These are phyloP conservation scores for Saccopteryx bilineata DNA, from an alignment of 2,113 vertebrate genomes.

Conservation along the genomic window DNA sequence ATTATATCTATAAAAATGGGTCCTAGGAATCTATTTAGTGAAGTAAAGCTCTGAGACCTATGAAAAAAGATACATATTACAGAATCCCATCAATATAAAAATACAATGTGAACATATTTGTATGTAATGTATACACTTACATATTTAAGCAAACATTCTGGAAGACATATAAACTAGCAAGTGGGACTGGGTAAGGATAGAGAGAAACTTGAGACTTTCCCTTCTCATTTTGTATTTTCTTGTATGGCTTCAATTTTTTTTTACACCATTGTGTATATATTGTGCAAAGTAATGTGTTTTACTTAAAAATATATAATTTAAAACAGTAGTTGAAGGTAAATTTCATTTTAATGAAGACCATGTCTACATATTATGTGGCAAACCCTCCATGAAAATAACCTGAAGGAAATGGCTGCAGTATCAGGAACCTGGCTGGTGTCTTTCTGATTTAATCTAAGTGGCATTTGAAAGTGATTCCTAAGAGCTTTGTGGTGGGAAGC, in stretches of 20 bases:
- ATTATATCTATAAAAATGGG: neutral
- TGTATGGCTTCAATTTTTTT: neutral
- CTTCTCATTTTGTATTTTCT: neutral
- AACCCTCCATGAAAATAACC: neutral
- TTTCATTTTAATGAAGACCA: constrained; percentile 59
- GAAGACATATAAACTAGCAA: neutral
- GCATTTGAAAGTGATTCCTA: constrained; percentile 32
- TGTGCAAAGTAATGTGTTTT: neutral
- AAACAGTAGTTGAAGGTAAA: constrained; percentile 17
- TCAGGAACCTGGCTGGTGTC: neutral
- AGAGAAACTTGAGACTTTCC: neutral
- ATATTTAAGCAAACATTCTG: neutral
- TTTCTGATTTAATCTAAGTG: constrained; percentile 39
- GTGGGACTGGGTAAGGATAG: neutral
- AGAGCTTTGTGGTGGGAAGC: constrained; percentile 2
- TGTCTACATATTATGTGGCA: neutral
- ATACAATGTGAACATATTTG: neutral
- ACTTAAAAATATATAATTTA: constrained; percentile 38
- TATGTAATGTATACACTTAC: neutral
- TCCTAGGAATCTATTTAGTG: neutral
- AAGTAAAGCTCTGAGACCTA: neutral
- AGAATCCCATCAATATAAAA: neutral
- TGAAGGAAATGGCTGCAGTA: neutral
- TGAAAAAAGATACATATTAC: neutral
- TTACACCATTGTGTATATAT: neutral